These are phyloP conservation scores for Podotricha telesiphe DNA, from an alignment of 2,888 invertebrate genomes.

Conservation along the genomic window DNA sequence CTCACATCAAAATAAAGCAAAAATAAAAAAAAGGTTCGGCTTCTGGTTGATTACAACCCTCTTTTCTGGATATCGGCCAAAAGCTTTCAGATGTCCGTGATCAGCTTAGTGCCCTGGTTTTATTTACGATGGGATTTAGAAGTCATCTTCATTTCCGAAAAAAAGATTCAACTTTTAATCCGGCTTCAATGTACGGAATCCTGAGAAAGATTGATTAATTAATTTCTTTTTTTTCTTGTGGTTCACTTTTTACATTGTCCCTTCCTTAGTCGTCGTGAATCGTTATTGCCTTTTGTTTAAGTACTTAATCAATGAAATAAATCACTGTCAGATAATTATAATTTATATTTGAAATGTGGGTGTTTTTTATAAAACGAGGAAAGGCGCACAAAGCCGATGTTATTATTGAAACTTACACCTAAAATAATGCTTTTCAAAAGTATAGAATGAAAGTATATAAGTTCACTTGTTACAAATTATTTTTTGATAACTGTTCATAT, in stretches of 20 bases:
- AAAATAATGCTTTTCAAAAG: no score
- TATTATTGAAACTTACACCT: no score
- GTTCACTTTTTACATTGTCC: slow-evolving; percentile 27
- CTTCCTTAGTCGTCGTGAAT: not conserved
- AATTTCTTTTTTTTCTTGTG: slow-evolving; percentile 26
- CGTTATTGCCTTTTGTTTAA: not conserved
- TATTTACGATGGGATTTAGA: slow-evolving; percentile 44
- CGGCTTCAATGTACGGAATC: no score
- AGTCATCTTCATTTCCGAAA: slow-evolving; percentile 40
- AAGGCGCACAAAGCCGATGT: not conserved
- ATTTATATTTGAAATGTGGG: slow-evolving; percentile 2
- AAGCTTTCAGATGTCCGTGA: slow-evolving; percentile 40
- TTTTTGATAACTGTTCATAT: no score
- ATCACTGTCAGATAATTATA: slow-evolving; percentile 7
- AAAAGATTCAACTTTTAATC: slow-evolving; percentile 45
- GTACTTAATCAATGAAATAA: slow-evolving; percentile 13
- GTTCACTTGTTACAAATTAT: no score
- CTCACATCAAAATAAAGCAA: no score
- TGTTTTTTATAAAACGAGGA: not conserved
- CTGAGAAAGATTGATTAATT: slow-evolving; percentile 40
- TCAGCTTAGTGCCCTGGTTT: slow-evolving; percentile 42
- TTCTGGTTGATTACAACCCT: slow-evolving; percentile 30
- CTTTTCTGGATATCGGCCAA: slow-evolving; percentile 38
- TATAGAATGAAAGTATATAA: no score
- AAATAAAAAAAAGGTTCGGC: not conserved